Evolutionary conservation across 2,888 invertebrate species (phyloP), one percentile per base, ranked within the genome.

Genomic region (Trichopria drosophilae): DNA sequence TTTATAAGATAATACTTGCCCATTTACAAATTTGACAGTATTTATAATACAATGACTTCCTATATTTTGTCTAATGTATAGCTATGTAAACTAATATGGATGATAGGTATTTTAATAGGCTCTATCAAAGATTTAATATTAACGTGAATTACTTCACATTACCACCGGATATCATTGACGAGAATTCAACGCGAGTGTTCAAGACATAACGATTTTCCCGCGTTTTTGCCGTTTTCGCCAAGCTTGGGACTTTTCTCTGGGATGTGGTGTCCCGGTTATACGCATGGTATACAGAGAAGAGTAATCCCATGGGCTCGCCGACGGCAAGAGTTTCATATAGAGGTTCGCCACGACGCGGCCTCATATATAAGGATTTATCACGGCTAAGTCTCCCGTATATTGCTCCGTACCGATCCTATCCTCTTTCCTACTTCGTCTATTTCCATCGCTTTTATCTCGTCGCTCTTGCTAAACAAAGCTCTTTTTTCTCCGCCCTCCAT

Each of bases 361-460:
- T 71, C 74, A 72, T 74, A 74, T 73, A 74, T 72, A 72, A 72
- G 72, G 73, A 74, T 74, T 74, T 74, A 74, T 74, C 72, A 71
- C 71, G 65, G 70, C 69, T 74, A 74, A 74, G 71, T 72, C 72
- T 69, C 61, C 69, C 68, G 72, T 72, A 73, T 71, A 73, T 74
- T 73, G 73, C 72, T 61, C 67, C 67, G 63, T 68, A 64, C 71
- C 70, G 67, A 72, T 70, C 66, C 63, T 64, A 40, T 53, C 55
- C 54, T 55, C 54, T 51, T 55, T 48, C 47, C 23, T 56, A 5
- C 37, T 20, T 45, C 39, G 31, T 48, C 43, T 49, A 55, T 49
- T 52, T 40, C 57, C 56, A 51, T 51, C 43, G 39, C 36, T 40
- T 35, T 49, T 41, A 53, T 55, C 54, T 52, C 50, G 53, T 55